These are phyloP conservation scores for Probosciger aterrimus DNA, from an alignment of 2,113 vertebrate species.

Conservation along the genomic window DNA sequence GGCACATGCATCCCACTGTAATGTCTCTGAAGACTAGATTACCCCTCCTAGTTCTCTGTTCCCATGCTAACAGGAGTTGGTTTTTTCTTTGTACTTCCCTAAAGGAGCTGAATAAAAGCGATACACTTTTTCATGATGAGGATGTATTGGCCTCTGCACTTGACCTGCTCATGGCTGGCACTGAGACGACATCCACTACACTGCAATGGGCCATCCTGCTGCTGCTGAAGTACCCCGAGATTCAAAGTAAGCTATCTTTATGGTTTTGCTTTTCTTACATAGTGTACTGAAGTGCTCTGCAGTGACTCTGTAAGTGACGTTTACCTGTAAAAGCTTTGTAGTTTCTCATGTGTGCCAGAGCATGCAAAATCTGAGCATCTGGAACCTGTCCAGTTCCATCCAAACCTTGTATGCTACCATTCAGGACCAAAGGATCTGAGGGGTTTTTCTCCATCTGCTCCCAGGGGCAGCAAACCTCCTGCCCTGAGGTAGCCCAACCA, in stretches of 20 bases:
- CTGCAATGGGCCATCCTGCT: conserved; percentile 82
- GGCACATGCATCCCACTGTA: neutral
- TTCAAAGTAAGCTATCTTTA: conserved; percentile 68
- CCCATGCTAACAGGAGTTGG: neutral
- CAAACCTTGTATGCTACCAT: neutral
- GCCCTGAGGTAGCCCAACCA: neutral
- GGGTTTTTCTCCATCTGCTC: neutral
- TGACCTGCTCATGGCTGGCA: conserved; percentile 83
- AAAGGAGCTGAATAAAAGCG: conserved; percentile 23
- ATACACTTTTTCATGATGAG: conserved; percentile 54
- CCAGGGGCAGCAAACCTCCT: neutral
- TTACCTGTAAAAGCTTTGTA: neutral
- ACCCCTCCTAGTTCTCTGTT: neutral
- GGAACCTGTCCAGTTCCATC: neutral
- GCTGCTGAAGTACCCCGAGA: conserved; percentile 71
- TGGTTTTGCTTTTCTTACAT: neutral
- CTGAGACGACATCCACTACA: conserved; percentile 79
- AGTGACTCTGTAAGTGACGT: neutral
- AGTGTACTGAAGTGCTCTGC: neutral
- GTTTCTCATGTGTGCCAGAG: neutral
- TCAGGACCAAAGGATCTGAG: neutral
- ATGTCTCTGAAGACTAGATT: neutral
- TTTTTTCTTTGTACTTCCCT: neutral
- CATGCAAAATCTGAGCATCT: neutral
- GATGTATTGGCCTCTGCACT: conserved; percentile 76